These are phyloP conservation scores for Ferdinandea cuprea DNA, from an alignment of 2,888 invertebrate genomes.

Conservation along the genomic window DNA sequence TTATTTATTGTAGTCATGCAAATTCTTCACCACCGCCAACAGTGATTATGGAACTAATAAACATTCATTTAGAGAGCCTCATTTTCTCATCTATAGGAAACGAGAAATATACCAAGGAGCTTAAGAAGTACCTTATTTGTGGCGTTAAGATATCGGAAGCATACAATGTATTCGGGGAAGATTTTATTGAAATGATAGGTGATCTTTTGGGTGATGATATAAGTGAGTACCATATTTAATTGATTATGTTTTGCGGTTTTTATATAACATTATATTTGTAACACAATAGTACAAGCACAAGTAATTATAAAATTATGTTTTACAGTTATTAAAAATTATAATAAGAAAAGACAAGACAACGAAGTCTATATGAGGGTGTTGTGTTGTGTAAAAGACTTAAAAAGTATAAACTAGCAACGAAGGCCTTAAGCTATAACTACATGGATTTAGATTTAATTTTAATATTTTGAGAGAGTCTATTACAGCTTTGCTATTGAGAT, in stretches of 20 bases:
- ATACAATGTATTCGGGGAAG: conserved; percentile 86
- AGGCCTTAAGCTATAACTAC: no score
- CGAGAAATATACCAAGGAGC: conserved; percentile 79
- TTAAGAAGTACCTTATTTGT: conserved; percentile 84
- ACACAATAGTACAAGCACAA: no score
- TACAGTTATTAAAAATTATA: no score
- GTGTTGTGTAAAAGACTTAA: no score
- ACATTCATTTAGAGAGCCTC: conserved; percentile 82
- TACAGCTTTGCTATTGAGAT: no score
- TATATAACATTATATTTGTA: no score
- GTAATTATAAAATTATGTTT: no score
- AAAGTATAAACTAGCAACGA: no score
- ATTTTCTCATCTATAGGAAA: conserved; percentile 81
- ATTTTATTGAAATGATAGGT: conserved; percentile 87
- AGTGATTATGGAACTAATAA: conserved; percentile 80
- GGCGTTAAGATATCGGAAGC: conserved; percentile 89
- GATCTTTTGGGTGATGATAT: conserved; percentile 81
- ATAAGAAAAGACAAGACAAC: no score
- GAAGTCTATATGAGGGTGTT: no score
- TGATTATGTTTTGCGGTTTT: neutral
- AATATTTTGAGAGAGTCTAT: no score
- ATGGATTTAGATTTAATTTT: no score
- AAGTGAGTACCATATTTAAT: conserved; percentile 57
- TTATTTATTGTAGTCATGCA: conserved; percentile 70
- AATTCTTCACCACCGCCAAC: conserved; percentile 76